These are phyloP conservation scores for Phrynocephalus forsythii DNA, from an alignment of 2,797 vertebrate genomes.

Conservation along the genomic window DNA sequence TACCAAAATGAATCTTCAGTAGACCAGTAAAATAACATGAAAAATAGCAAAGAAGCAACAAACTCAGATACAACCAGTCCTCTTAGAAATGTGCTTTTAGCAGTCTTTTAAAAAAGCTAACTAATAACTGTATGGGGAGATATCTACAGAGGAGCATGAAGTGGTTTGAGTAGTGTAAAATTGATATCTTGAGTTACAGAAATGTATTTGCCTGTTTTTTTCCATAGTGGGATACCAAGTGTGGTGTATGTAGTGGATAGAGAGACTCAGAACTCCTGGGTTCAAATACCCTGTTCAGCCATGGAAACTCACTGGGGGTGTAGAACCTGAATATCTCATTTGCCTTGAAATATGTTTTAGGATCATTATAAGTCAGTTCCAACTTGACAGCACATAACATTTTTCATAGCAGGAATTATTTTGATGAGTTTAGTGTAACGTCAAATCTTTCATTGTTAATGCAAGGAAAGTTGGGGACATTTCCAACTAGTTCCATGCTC, in stretches of 20 bases:
- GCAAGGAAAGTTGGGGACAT: neutral
- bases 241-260: too few relatives aligned
- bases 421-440: too few relatives aligned
- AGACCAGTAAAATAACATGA: neutral
- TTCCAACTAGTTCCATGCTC: neutral
- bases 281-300: too few relatives aligned
- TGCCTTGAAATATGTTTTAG: too few relatives aligned
- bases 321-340: too few relatives aligned
- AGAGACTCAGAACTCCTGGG: too few relatives aligned
- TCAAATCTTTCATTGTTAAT: neutral
- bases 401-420: neutral
- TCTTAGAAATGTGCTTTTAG: neutral
- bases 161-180: neutral
- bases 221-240: too few relatives aligned
- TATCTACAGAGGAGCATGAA: neutral
- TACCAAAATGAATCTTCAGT: neutral
- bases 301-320: too few relatives aligned
- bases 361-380: too few relatives aligned
- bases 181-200: neutral
- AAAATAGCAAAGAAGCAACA: neutral
- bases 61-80: neutral
- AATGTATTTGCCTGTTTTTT: too few relatives aligned
- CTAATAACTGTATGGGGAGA: neutral
- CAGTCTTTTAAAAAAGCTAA: neutral
- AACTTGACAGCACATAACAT: too few relatives aligned